Evolutionary conservation across 2,888 invertebrate genomes (phyloP).

Genomic region (Drosophila robusta): DNA sequence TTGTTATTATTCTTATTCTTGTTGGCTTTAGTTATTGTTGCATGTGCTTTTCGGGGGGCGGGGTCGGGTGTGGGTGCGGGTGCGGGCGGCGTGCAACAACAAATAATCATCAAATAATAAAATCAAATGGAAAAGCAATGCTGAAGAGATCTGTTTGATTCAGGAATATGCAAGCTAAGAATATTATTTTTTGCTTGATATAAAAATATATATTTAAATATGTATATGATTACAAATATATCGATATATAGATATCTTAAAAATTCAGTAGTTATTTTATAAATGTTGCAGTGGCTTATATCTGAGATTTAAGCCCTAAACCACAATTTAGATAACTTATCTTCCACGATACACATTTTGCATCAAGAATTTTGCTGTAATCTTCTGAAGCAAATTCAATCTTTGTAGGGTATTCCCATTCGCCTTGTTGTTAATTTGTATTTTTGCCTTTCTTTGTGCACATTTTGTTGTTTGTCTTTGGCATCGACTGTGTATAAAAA

Average conservation of each 20-base stretch:
- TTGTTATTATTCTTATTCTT: constrained; percentile 25
- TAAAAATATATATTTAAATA: no score
- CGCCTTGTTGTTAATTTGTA: not conserved
- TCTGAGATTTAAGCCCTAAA: no score
- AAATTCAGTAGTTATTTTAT: no score
- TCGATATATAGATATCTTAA: no score
- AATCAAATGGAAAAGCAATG: constrained; percentile 43
- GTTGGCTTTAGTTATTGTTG: constrained; percentile 28
- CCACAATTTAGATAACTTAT: no score
- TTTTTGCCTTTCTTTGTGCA: constrained; percentile 26
- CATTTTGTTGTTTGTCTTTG: constrained; percentile 45
- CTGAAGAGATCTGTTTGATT: not conserved
- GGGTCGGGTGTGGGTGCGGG: not conserved
- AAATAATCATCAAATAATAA: constrained; percentile 38
- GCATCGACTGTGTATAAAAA: constrained; percentile 67
- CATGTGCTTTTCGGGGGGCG: not conserved
- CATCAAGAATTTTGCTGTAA: no score
- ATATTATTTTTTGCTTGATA: not conserved
- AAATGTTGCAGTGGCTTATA: no score
- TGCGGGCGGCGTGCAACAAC: constrained; percentile 4
- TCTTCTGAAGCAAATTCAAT: not conserved
- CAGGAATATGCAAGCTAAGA: not conserved
- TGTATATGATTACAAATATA: no score
- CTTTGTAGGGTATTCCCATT: not conserved
- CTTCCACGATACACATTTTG: no score